Percentiles rank a stretch among this genome's conserved stretches.
Conservation (phyloP, 2,113 vertebrate genomes). For the Campylorhamphus procurvoides region DNA sequence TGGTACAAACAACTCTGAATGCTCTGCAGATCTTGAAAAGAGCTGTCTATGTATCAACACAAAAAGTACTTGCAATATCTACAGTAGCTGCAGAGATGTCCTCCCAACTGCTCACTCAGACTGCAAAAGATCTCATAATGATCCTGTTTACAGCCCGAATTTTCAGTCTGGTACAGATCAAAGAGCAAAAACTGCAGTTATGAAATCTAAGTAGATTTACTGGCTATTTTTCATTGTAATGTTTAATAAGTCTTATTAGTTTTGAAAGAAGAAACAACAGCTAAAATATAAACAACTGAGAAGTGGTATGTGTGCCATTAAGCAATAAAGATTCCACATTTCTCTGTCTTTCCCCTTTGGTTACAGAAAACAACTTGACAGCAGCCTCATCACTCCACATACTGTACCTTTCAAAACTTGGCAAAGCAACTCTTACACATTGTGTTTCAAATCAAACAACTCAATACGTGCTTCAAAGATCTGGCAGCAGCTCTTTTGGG, state of each 20-base stretch:
- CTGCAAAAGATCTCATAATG: neutral
- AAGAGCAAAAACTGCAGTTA: neutral
- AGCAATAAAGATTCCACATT: neutral
- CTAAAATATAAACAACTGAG: neutral
- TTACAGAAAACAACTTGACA: slow-evolving; percentile 25
- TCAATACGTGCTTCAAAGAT: neutral
- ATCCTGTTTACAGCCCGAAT: neutral
- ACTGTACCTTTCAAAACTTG: slow-evolving; percentile 53
- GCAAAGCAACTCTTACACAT: neutral
- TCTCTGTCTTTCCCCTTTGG: neutral
- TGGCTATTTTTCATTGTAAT: neutral
- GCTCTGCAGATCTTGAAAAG: neutral
- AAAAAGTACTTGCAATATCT: neutral
- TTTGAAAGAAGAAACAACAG: neutral
- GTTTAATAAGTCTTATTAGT: neutral
- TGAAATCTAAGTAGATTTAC: neutral
- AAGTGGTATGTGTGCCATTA: neutral
- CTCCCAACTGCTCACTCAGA: neutral
- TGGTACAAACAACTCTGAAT: neutral
- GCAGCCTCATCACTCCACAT: neutral
- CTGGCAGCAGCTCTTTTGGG: slow-evolving; percentile 8
- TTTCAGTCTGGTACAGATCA: neutral
- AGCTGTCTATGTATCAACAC: neutral
- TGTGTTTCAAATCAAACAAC: slow-evolving; percentile 7
- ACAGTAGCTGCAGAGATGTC: neutral